Base-by-base conservation (phyloP, 1,140 invertebrate species). In the Drosophila tani region DNA sequence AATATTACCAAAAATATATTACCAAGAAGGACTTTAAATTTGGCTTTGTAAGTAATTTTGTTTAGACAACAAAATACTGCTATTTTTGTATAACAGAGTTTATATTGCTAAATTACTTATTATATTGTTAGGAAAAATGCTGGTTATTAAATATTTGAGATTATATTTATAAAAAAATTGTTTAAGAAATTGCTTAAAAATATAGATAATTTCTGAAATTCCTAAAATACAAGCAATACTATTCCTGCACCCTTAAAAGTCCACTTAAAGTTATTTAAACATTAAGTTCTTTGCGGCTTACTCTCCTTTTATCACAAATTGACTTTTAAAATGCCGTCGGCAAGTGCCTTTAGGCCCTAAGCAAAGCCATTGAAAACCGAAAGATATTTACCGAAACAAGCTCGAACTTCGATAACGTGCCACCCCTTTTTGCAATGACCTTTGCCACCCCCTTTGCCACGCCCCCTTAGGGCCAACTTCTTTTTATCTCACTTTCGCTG, bases 401-500 rank as follows among this genome's bases (percentile, higher is more conserved):
- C 11, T 47, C 15, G 9, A 73, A 49, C 51, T 40, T 49, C 24
- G 35, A 56, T 58, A 49, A 29, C 50, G 35, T 32, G 17, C 50
- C 50, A 57, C 32, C 68, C 47, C 24, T 55, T 55, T 24, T 32
- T 49, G 8, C 15, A 32, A 24, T 40, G 43, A 70, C 66, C 69
- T 58, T 5, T 24, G 7, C 32, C 35, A 21, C 17, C 49, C 27
- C 40, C 15, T 35, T 32, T 65, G 12, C 45, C 24, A 3, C 41
- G 43, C 27, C 45, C 17, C 19, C 17, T 17, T 14, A n/a, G 8
- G 27, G 17, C 71, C 57, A 56, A 55, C 51, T 55, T 55, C 81
- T 67, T 86, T 82, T 86, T 87, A 68, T 79, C 82, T 82, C 83
- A 87, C 83, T 87, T 82, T 86, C 83, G 58, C 70, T 59, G 68